Conservation (phyloP, 2,888 invertebrate genomes). For the Helleia helle region DNA sequence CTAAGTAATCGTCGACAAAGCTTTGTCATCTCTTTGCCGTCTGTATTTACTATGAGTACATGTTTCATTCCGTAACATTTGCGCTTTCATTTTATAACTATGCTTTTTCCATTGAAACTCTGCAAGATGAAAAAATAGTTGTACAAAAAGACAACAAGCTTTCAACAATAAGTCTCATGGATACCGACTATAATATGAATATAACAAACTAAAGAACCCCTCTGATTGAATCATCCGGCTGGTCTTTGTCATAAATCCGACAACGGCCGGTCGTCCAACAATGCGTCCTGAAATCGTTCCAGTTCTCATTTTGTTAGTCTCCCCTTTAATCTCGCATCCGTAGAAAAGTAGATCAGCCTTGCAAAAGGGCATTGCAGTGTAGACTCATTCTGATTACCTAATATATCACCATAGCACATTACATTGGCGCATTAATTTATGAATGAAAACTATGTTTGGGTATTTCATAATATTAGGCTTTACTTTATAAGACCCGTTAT, state of each 20-base stretch:
- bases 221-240: constrained; percentile 72
- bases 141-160: constrained; percentile 42
- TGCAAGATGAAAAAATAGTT: constrained; percentile 22
- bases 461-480: too few species aligned
- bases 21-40: constrained; percentile 7
- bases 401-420: constrained; percentile 42
- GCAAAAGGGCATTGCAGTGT: constrained; percentile 68
- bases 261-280: constrained; percentile 67
- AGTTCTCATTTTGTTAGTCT: constrained; percentile 73
- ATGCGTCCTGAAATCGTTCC: constrained; percentile 72
- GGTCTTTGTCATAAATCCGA: constrained; percentile 74
- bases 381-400: constrained; percentile 64
- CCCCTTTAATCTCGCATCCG: constrained; percentile 73
- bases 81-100: constrained; percentile 18
- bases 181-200: constrained; percentile 59
- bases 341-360: constrained; percentile 71
- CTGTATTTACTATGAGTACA: constrained; percentile 4
- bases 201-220: constrained; percentile 70
- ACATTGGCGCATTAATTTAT: too few species aligned
- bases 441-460: too few species aligned
- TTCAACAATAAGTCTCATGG: constrained; percentile 59
- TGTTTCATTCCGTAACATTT: constrained; percentile 11
- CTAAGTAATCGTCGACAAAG: constrained; percentile 11
- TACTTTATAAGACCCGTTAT: too few species aligned
- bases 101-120: constrained; percentile 14